Evolutionary conservation across 2,888 invertebrate species (phyloP).

Genomic region (Nyleta sp.): DNA sequence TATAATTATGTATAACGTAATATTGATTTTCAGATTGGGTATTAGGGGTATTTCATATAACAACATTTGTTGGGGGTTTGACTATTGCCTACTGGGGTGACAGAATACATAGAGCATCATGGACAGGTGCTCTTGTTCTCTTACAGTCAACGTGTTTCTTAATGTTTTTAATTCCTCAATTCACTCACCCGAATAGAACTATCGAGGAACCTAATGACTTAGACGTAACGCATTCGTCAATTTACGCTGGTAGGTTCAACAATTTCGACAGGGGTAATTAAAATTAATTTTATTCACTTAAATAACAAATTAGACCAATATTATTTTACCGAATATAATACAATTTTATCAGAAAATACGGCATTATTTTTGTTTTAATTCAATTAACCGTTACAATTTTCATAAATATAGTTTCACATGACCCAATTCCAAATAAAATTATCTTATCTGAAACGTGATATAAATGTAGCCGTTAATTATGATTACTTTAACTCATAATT

Average conservation of each 20-base stretch:
- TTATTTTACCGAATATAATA: no score
- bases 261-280: not conserved
- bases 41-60: conserved; percentile 84
- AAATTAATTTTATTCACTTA: no score
- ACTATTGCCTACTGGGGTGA: conserved; percentile 85
- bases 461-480: not conserved
- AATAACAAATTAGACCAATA: no score
- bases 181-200: conserved; percentile 79
- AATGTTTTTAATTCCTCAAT: conserved; percentile 84
- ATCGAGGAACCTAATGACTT: conserved; percentile 70
- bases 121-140: conserved; percentile 85
- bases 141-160: conserved; percentile 84
- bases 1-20: not conserved
- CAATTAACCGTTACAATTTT: conserved; percentile 1
- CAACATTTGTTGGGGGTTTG: conserved; percentile 84
- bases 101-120: conserved; percentile 84
- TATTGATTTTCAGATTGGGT: conserved; percentile 84
- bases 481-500: conserved; percentile 18
- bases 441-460: conserved; percentile 46
- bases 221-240: conserved; percentile 72
- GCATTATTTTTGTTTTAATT: no score
- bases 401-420: not conserved
- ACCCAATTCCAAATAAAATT: conserved; percentile 16
- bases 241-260: conserved; percentile 74
- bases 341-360: no score